Base-by-base conservation (phyloP, 2,888 invertebrate species). In the Melieria crassipennis region DNA sequence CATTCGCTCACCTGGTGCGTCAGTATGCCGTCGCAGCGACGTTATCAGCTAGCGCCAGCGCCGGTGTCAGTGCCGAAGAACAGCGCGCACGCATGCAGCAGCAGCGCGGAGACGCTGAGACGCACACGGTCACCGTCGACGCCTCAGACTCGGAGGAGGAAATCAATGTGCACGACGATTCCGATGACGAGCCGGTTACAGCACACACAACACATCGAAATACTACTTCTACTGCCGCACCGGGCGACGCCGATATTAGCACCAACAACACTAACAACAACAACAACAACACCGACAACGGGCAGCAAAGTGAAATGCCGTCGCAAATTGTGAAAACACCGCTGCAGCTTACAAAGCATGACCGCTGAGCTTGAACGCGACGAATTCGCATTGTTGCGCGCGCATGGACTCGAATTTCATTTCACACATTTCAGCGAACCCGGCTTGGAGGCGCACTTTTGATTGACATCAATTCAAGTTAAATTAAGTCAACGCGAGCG, bases 161-260 rank as follows among this genome's bases (percentile, higher is more conserved):
- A 87, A 95, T 95, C 82, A 94, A 94, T 86, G 94, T 95, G 7
- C 93, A 95, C 82, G 87, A 87, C 71, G 94, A 94, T 78, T 72
- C 89, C 85, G 84, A 85, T 66, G 82, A 82, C 75, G 85, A 84
- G 7, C 75, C 76, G 13, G 63, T 74, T 42, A 73, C 75, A 7
- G 76, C 76, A 45, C 74, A 10, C 45, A 69, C 7, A 30, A 46
- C 30, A 5, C 63, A 58, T 1, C 61, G 30, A 52, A 43, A 50
- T 45, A 64, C 30, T 48, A 30, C 30, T 30, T 30, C 30, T 58
- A 55, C 45, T 9, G 56, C 52, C 9, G 13, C 42, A 47, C 16
- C 50, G 30, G n/a, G 30, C 58, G 43, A 45, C 60, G 50, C 42
- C 43, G n/a, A 42, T 42, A 62, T 16, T 48, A 57, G 11, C 52